These are phyloP conservation scores for Melanotaenia trifasciata DNA, from an alignment of 2,797 vertebrate species.

Conservation along the genomic window DNA sequence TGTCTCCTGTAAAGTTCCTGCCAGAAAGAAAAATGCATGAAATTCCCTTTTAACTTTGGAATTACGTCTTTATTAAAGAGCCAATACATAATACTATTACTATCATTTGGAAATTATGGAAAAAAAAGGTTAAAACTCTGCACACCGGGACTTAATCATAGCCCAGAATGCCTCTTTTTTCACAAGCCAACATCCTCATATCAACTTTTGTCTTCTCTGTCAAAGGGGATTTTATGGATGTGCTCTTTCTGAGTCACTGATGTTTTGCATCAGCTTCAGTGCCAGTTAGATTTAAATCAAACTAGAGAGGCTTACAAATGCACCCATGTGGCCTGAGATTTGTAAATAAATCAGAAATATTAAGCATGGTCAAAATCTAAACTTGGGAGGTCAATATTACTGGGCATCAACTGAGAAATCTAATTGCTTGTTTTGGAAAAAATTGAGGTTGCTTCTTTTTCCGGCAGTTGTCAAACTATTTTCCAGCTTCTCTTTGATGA, in stretches of 20 bases:
- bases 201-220: slow-evolving; percentile 20
- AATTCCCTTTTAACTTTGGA: background rate
- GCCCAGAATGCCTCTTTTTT: background rate
- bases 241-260: slow-evolving; percentile 36
- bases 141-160: background rate
- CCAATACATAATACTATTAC: background rate
- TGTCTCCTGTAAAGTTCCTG: background rate
- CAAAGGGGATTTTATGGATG: slow-evolving; percentile 31
- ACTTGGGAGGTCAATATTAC: slow-evolving; percentile 6
- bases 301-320: background rate
- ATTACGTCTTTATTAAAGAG: background rate
- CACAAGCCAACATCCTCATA: slow-evolving; percentile 23
- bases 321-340: slow-evolving; percentile 2
- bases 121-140: slow-evolving; percentile 15
- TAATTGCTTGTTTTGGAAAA: background rate
- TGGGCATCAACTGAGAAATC: background rate
- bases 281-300: slow-evolving; percentile 26
- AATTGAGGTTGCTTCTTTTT: background rate
- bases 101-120: background rate
- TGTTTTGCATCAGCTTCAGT: slow-evolving; percentile 37
- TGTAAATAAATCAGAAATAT: slow-evolving; percentile 10
- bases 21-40: background rate
- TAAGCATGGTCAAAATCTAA: slow-evolving; percentile 2
- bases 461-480: slow-evolving; percentile 9
- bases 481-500: slow-evolving; percentile 20